Evolutionary conservation across 1,140 invertebrate species (phyloP).

Genomic region (Bombus huntii): DNA sequence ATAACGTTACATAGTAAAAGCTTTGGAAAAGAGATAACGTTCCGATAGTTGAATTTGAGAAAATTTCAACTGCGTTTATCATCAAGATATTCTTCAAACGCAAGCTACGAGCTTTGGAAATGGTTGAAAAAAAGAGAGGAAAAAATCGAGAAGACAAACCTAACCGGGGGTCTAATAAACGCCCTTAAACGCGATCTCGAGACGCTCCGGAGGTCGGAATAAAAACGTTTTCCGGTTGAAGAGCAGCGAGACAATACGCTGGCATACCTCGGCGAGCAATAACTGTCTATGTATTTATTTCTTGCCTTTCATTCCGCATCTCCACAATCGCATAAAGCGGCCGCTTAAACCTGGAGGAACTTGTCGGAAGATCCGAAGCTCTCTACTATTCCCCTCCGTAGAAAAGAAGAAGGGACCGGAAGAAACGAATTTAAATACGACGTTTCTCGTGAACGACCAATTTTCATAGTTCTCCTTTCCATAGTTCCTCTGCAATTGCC

Average conservation of each 20-base stretch:
- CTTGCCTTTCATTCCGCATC: constrained; percentile 47
- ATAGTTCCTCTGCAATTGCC: neutral
- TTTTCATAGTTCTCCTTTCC: neutral
- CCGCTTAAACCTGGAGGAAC: constrained; percentile 18
- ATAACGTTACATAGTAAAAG: too few relatives aligned
- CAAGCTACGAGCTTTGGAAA: neutral
- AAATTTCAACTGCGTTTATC: neutral
- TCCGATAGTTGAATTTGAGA: too few relatives aligned
- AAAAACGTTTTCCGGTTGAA: constrained; percentile 22
- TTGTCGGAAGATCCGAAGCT: constrained; percentile 22
- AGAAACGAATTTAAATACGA: constrained; percentile 36
- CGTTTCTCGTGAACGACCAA: constrained; percentile 31
- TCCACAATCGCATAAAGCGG: constrained; percentile 49
- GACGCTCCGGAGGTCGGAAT: neutral
- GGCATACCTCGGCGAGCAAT: constrained; percentile 63
- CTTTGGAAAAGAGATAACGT: too few relatives aligned
- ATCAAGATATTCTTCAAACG: neutral
- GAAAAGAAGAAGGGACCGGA: constrained; percentile 8
- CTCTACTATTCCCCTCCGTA: neutral
- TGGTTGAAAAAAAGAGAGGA: neutral
- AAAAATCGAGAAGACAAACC: too few relatives aligned
- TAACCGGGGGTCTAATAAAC: neutral
- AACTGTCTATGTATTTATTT: constrained; percentile 52
- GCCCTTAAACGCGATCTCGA: constrained; percentile 13
- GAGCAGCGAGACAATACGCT: constrained; percentile 12